Evolutionary conservation across 2,888 invertebrate genomes (phyloP).

Genomic region (Galerucella calmariensis): DNA sequence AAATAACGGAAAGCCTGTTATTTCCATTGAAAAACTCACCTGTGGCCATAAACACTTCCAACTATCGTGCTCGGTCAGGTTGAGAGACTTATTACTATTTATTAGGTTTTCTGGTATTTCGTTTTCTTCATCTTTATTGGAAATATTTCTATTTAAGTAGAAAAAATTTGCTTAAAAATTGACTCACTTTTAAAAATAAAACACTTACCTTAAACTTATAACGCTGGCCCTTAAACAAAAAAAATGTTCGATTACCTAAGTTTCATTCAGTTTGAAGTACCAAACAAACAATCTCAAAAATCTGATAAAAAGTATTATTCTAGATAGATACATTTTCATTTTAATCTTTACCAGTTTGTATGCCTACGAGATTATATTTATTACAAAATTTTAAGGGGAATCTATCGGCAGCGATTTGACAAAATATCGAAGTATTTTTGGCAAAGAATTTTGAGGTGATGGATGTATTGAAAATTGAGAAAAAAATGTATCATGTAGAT

Average conservation of each 20-base stretch:
- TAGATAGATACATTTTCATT: background rate
- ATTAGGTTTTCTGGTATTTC: conserved; percentile 60
- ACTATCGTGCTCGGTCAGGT: conserved; percentile 59
- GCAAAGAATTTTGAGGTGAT: no score
- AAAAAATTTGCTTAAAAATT: background rate
- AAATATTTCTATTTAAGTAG: conserved; percentile 16
- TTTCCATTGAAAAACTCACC: conserved; percentile 50
- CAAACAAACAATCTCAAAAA: background rate
- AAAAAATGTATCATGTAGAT: no score
- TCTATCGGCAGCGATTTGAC: no score
- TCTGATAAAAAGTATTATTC: background rate
- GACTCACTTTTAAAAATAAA: background rate
- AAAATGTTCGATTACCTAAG: background rate
- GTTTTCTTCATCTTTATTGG: conserved; percentile 58
- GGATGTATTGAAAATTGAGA: no score
- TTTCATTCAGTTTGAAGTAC: background rate
- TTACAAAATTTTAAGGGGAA: no score
- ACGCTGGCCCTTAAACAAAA: conserved; percentile 50
- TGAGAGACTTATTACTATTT: conserved; percentile 62
- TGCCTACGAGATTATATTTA: no score
- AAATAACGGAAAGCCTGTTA: no score
- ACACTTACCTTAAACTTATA: conserved; percentile 52
- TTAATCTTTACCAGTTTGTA: background rate
- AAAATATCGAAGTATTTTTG: no score
- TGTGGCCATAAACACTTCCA: conserved; percentile 64